Base-by-base conservation (phyloP, 2,888 invertebrate genomes). In the Leucophenga maculata region DNA sequence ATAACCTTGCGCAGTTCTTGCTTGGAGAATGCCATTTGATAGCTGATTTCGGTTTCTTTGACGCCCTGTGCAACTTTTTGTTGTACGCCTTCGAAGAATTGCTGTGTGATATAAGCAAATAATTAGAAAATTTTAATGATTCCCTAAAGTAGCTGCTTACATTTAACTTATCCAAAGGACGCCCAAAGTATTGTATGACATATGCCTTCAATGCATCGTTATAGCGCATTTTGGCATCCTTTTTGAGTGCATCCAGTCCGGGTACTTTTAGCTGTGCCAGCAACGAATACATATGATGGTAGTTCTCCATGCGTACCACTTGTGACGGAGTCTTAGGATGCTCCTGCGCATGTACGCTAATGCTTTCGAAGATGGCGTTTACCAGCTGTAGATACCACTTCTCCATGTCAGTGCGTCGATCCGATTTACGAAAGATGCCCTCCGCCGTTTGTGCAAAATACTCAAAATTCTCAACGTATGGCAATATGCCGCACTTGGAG, bases 61-160 rank as follows among this genome's bases (percentile, higher is more conserved):
- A 97, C 97, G 68, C 99, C 99, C 84, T 94, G 93, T 67, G 95
- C 94, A 73, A 99, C 97, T 87, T 95, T 95, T 74, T 94, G 94
- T 89, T 97, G 94, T 68, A 99, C 97, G 65, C 98, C 97, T 89
- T 99, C 99, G 87, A 99, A 98, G 90, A 99, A 99, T 78, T 93
- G 92, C 94, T 97, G 88, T 32, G 90, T 89, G 72, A 74, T 14
- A 14, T 65, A 70, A n/a, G 18, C 39, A 18, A 11, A 9, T 13
- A 13, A 16, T 52, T 26, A 59, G 14, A 48, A 46, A 26, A 8
- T 67, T 32, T 39, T 44, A 65, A 14, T 44, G n/a, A n/a, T n/a
- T n/a, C n/a, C n/a, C n/a, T n/a, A n/a, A 55, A 55, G 20, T 46
- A 46, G 0, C 13, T 3, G 88, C 90, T 90, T 89, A 96, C 96